A percentile compares a stretch with the other conserved stretches of the same genome.
Evolutionary conservation across 2,113 vertebrate species (phyloP).

Genomic region (Actenoides hombroni): DNA sequence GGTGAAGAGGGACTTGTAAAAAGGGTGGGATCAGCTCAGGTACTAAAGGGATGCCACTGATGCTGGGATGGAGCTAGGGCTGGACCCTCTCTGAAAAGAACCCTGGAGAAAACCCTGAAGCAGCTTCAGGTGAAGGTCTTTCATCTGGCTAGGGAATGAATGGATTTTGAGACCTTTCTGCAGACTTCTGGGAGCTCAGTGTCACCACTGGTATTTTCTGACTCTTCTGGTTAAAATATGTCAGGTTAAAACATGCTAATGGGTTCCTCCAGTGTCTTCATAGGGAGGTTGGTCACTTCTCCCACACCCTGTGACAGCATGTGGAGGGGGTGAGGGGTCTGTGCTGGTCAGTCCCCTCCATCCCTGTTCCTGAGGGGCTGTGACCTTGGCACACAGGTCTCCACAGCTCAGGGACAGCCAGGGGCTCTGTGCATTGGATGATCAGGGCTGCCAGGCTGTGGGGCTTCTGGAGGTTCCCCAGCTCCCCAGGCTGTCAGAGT

Average conservation of each 20-base stretch:
- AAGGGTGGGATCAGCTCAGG: accelerated
- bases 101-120: background rate
- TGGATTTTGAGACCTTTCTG: background rate
- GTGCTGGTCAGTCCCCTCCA: background rate
- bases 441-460: background rate
- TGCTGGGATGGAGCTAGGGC: background rate
- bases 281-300: background rate
- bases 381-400: background rate
- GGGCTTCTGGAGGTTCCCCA: background rate
- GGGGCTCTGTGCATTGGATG: background rate
- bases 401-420: background rate
- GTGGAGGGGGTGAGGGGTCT: accelerated
- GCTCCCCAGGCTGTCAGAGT: accelerated
- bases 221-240: background rate
- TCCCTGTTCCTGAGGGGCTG: background rate
- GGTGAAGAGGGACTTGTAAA: conserved; percentile 66
- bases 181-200: background rate
- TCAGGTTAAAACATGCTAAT: background rate
- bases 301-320: background rate
- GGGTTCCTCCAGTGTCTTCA: background rate
- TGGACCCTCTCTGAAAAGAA: background rate
- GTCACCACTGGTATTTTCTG: background rate
- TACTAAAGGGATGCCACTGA: background rate
- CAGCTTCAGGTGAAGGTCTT: background rate
- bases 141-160: background rate